Conservation (phyloP, 2,888 invertebrate species). For the Kryphioiulus occultus region DNA sequence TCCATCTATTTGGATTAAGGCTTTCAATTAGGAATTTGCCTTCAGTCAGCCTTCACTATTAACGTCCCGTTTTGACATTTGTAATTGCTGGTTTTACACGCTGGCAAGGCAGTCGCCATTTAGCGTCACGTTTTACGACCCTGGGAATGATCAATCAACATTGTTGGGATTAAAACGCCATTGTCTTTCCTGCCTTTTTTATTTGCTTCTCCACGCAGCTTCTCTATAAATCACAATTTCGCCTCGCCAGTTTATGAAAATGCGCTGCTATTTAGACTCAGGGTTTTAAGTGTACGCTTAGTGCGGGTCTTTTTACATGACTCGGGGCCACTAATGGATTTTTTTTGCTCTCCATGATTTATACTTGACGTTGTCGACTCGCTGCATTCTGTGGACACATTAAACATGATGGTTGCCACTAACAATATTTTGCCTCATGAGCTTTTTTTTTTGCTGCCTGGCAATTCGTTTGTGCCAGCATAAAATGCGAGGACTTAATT, state of each 20-base stretch:
- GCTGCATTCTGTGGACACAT: neutral
- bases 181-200: neutral
- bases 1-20: neutral
- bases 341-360: neutral
- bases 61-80: neutral
- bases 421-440: neutral
- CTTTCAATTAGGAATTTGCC: neutral
- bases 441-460: neutral
- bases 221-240: neutral
- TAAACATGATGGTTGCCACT: neutral
- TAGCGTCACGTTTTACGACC: neutral
- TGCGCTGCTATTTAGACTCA: neutral
- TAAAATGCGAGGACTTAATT: neutral
- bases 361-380: neutral
- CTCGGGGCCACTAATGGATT: neutral
- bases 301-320: neutral
- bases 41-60: neutral
- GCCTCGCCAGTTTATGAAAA: neutral
- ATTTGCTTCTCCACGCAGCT: neutral
- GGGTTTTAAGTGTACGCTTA: neutral
- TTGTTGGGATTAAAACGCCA: neutral
- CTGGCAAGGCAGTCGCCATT: too few relatives aligned
- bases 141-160: neutral
- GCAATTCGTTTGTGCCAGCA: neutral
- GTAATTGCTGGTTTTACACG: neutral